Evolutionary conservation across 2,888 invertebrate genomes (phyloP).

Genomic region (Julus scanicus): DNA sequence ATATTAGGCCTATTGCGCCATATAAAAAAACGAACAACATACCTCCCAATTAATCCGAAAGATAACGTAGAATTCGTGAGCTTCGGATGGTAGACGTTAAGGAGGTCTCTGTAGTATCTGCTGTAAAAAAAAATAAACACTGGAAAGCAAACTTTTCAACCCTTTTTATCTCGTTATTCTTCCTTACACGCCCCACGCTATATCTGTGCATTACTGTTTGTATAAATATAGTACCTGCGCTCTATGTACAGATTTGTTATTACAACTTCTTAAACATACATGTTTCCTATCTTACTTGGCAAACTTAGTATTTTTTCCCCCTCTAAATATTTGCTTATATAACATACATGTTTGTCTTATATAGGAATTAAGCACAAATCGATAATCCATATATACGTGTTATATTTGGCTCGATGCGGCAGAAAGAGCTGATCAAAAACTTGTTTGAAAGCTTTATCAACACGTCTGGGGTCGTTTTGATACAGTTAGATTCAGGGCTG

Average conservation of each 20-base stretch:
- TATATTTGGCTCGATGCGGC: too few relatives aligned
- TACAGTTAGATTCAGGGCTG: too few relatives aligned
- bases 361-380: too few relatives aligned
- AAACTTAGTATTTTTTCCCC: too few relatives aligned
- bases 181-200: not conserved
- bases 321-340: not conserved
- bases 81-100: not conserved
- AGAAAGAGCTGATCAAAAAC: too few relatives aligned
- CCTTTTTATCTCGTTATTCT: not conserved
- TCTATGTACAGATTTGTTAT: not conserved
- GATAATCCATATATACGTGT: too few relatives aligned
- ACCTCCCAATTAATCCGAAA: slow-evolving; percentile 22
- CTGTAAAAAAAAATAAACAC: not conserved
- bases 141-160: not conserved
- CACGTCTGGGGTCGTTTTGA: too few relatives aligned
- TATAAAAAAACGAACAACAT: not conserved
- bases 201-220: too few relatives aligned
- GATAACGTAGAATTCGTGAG: slow-evolving; percentile 34
- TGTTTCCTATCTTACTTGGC: too few relatives aligned
- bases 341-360: not conserved
- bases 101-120: slow-evolving; percentile 15
- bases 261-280: too few relatives aligned
- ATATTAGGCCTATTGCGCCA: not conserved
- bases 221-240: not conserved
- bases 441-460: too few relatives aligned